A percentile compares a stretch with the other conserved stretches of the same genome.
Conservation (phyloP, 1,140 invertebrate species). For the Platorchestia sp. region DNA sequence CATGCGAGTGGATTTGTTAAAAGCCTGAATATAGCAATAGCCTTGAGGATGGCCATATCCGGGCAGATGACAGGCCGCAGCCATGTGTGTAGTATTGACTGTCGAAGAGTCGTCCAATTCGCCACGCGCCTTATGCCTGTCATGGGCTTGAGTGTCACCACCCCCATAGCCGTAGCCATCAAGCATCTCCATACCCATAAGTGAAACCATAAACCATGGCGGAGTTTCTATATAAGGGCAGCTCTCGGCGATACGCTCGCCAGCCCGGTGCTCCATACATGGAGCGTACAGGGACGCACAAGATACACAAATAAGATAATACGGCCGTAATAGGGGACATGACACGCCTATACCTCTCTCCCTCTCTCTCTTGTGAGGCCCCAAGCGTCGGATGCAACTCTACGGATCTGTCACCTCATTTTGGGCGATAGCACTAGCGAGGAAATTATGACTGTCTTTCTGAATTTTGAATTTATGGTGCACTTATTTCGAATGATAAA, state of each 20-base stretch:
- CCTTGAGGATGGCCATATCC: not conserved
- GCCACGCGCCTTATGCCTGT: not conserved
- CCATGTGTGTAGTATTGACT: not conserved
- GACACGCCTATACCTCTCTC: not conserved
- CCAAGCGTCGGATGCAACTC: not conserved
- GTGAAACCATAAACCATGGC: not conserved
- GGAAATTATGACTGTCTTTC: no score
- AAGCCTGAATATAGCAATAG: not conserved
- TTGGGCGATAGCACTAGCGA: not conserved
- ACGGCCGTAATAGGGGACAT: not conserved
- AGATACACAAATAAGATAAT: slow-evolving; percentile 10
- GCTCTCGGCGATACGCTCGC: not conserved
- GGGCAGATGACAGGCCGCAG: not conserved
- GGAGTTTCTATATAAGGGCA: not conserved
- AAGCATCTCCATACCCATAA: not conserved
- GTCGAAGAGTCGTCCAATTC: not conserved
- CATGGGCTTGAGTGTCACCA: not conserved
- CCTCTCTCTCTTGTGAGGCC: not conserved
- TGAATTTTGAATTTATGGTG: no score
- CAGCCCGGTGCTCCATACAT: not conserved
- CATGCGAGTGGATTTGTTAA: not conserved
- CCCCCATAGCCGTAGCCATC: not conserved
- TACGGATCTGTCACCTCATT: not conserved
- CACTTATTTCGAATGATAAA: no score
- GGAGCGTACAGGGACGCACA: not conserved